Conservation (phyloP, 2,888 invertebrate genomes). For the Eurois occulta region DNA sequence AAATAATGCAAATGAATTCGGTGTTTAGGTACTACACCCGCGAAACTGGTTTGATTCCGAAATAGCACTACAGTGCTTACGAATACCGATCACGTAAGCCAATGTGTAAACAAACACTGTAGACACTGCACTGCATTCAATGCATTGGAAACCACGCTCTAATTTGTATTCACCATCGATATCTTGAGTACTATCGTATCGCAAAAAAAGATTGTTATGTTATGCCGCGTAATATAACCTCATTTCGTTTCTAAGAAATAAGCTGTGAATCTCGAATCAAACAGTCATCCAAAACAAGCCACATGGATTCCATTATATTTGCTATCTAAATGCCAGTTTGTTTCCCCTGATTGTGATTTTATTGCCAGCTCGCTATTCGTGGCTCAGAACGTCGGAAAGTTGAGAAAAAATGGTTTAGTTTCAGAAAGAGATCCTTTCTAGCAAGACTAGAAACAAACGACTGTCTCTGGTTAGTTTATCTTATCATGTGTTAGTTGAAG, state of each 20-base stretch:
- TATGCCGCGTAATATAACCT: conserved; percentile 49
- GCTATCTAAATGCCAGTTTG: conserved; percentile 48
- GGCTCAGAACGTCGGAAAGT: conserved; percentile 20
- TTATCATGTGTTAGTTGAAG: conserved; percentile 25
- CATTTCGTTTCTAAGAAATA: conserved; percentile 49
- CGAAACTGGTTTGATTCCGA: conserved; percentile 60
- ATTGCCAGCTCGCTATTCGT: conserved; percentile 34
- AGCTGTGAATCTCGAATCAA: conserved; percentile 45
- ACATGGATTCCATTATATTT: conserved; percentile 49
- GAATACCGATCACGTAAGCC: conserved; percentile 63
- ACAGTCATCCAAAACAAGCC: conserved; percentile 49
- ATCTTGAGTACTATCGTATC: conserved; percentile 39
- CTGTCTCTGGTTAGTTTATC: conserved; percentile 7
- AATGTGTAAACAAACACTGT: conserved; percentile 63
- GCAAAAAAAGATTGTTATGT: conserved; percentile 48
- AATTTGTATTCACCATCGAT: conserved; percentile 61
- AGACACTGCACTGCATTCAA: conserved; percentile 56
- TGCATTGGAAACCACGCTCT: conserved; percentile 59
- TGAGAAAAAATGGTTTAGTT: conserved; percentile 18
- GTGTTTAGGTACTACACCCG: conserved; percentile 25
- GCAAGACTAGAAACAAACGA: conserved; percentile 27
- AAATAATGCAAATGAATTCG: conserved; percentile 51
- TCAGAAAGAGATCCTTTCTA: conserved; percentile 9
- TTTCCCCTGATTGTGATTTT: conserved; percentile 49
- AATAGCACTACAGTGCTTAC: conserved; percentile 58